Conservation (phyloP, 1,140 invertebrate species). For the Orius insidiosus region DNA sequence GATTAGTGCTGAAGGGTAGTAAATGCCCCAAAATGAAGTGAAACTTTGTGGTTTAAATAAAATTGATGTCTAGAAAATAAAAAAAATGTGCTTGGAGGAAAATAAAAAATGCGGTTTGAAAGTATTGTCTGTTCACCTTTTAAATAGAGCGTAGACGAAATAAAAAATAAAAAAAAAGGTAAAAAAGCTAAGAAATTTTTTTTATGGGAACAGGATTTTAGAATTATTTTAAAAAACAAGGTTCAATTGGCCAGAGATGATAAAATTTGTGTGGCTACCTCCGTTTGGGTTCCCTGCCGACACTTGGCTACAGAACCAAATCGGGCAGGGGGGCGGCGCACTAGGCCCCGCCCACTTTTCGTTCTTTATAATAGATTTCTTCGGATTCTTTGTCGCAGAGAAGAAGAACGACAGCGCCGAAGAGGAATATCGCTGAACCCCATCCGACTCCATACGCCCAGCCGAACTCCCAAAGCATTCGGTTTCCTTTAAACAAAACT, state of each 20-base stretch:
- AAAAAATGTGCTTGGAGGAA: too few species aligned
- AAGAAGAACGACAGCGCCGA: slow-evolving; percentile 79
- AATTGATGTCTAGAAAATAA: too few species aligned
- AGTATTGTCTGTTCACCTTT: too few species aligned
- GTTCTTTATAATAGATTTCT: slow-evolving; percentile 95
- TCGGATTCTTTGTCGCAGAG: slow-evolving; percentile 95
- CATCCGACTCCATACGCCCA: slow-evolving; percentile 97
- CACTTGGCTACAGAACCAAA: slow-evolving; percentile 22
- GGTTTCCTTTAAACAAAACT: slow-evolving; percentile 47
- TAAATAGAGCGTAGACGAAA: too few species aligned
- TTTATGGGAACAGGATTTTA: neutral
- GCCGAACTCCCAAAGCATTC: slow-evolving; percentile 82
- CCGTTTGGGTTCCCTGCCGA: slow-evolving; percentile 4
- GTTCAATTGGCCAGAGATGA: neutral
- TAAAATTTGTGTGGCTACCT: slow-evolving; percentile 3
- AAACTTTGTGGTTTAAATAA: too few species aligned
- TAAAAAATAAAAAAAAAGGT: too few species aligned
- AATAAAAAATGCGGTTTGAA: too few species aligned
- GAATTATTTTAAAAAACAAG: neutral
- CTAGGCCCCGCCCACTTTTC: slow-evolving; percentile 38
- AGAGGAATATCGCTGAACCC: slow-evolving; percentile 90
- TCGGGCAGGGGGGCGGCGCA: slow-evolving; percentile 24
- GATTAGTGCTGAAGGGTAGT: too few species aligned
- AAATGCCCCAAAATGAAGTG: too few species aligned
- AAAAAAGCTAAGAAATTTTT: too few species aligned